A percentile compares a stretch with the other conserved stretches of the same genome.
phyloP scores from a whole-genome alignment of 2,888 invertebrate genomes.

The Metellina segmentata region DNA sequence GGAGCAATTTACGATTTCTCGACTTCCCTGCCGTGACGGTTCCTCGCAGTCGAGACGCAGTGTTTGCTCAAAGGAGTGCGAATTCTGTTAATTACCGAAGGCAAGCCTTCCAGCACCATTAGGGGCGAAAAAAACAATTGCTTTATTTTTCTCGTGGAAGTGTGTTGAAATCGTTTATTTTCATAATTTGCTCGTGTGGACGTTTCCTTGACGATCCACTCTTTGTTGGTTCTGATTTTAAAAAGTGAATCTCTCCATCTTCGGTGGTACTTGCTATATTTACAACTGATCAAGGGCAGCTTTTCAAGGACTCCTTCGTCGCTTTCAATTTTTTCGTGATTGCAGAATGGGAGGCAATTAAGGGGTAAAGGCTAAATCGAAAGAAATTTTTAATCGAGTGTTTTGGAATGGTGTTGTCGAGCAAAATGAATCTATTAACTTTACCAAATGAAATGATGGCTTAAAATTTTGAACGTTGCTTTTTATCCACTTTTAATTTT shows the following conservation, averaged over 20 bases:
- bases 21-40: no score
- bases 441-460: no score
- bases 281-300: neutral
- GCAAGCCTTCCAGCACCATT: neutral
- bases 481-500: no score
- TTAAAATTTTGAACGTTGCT: no score
- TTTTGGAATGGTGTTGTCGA: neutral
- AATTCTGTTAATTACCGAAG: neutral
- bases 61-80: neutral
- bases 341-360: neutral
- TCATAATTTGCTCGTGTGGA: neutral
- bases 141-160: neutral
- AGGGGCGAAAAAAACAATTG: neutral
- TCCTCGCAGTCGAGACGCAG: neutral
- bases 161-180: neutral
- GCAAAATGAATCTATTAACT: no score
- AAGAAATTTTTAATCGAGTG: neutral
- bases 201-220: neutral
- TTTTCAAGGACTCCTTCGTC: neutral
- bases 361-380: neutral
- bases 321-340: neutral
- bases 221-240: neutral
- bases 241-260: neutral
- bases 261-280: neutral
- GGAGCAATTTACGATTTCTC: neutral